phyloP scores from a whole-genome alignment of 2,113 vertebrate species.

The Grallaria varia region DNA sequence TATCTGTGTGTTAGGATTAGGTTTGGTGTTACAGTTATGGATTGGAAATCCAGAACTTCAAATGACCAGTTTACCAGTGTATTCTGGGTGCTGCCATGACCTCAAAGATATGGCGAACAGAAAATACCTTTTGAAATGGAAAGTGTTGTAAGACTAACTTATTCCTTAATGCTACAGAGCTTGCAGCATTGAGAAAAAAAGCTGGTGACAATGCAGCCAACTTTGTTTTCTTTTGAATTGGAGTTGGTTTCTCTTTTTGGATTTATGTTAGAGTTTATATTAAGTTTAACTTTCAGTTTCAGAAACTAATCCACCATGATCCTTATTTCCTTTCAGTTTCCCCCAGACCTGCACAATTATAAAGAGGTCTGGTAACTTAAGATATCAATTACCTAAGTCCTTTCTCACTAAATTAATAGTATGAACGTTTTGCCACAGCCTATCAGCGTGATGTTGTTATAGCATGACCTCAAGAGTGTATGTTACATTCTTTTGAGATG shows the following conservation, averaged over 20 bases:
- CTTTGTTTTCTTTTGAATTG: neutral
- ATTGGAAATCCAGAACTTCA: neutral
- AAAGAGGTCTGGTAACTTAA: neutral
- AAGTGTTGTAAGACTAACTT: neutral
- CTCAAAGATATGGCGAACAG: neutral
- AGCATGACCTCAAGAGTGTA: neutral
- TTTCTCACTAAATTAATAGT: neutral
- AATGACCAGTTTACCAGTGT: neutral
- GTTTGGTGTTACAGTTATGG: neutral
- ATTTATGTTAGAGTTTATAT: neutral
- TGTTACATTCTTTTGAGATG: neutral
- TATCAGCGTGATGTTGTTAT: neutral
- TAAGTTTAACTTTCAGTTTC: neutral
- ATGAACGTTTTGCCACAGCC: neutral
- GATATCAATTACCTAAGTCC: neutral
- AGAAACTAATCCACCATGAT: neutral
- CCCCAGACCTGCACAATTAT: neutral
- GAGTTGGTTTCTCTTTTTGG: neutral
- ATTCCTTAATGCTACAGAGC: neutral
- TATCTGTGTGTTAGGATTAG: neutral
- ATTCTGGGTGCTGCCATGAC: neutral
- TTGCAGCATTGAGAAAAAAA: neutral
- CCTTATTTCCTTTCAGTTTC: neutral
- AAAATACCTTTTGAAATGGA: neutral
- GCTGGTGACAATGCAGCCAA: neutral